Conservation (phyloP, 2,797 vertebrate species). For the Lithobates sylvaticus region DNA sequence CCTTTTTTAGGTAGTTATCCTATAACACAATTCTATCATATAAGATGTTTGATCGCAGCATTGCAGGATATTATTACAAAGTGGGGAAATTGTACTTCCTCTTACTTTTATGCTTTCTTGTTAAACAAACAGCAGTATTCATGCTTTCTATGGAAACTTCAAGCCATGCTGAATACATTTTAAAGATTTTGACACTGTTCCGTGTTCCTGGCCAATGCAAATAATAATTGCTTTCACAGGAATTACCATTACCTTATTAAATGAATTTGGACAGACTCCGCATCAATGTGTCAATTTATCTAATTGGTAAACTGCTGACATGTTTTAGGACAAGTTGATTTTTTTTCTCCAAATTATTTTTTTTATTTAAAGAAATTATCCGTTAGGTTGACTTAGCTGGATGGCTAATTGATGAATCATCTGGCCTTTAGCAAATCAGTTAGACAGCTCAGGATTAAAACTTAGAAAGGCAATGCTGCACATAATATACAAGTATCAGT, state of each 20-base stretch:
- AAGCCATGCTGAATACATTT: neutral
- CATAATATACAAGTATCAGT: neutral
- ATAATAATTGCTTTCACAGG: neutral
- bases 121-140: too few relatives aligned
- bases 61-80: too few relatives aligned
- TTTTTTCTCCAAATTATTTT: too few relatives aligned
- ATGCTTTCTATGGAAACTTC: too few relatives aligned
- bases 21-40: too few relatives aligned
- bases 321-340: neutral
- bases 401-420: neutral
- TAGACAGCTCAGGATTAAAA: slow-evolving; percentile 1
- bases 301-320: neutral
- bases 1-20: too few relatives aligned
- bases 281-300: neutral
- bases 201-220: neutral
- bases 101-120: too few relatives aligned
- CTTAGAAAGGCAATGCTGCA: neutral
- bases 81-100: too few relatives aligned
- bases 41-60: too few relatives aligned
- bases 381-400: neutral
- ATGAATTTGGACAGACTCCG: neutral
- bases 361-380: neutral
- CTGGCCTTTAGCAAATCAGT: neutral
- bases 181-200: neutral
- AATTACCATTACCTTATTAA: neutral